phyloP scores from a whole-genome alignment of 1,140 invertebrate genomes.

The Eumeta japonica region DNA sequence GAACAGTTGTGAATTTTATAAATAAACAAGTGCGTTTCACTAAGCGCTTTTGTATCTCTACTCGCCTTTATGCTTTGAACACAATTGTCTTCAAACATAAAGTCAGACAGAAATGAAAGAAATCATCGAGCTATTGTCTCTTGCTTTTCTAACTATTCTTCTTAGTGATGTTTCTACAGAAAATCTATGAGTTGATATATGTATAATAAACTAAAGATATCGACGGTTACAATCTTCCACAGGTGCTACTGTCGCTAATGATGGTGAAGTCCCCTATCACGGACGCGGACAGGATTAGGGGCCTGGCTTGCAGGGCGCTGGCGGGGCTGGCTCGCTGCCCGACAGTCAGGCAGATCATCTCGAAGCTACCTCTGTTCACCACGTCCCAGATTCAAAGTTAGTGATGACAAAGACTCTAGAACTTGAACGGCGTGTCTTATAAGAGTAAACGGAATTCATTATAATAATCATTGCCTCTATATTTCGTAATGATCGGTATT shows the following conservation, averaged over 20 bases:
- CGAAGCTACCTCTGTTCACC: constrained; percentile 92
- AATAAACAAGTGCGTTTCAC: too few species aligned
- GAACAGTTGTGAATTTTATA: too few species aligned
- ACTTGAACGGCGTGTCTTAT: not conserved
- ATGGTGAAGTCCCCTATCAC: constrained; percentile 92
- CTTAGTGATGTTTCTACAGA: too few species aligned
- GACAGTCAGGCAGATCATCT: constrained; percentile 91
- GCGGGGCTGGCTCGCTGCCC: constrained; percentile 89
- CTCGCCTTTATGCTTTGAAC: too few species aligned
- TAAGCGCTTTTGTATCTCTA: too few species aligned
- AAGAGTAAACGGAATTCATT: not conserved
- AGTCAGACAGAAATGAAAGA: too few species aligned
- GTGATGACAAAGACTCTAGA: constrained; percentile 13
- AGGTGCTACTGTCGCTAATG: constrained; percentile 77
- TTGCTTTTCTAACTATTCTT: too few species aligned
- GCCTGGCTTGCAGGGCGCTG: constrained; percentile 87
- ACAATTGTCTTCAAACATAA: too few species aligned
- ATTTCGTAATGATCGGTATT: too few species aligned
- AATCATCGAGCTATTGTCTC: too few species aligned
- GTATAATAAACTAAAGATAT: too few species aligned
- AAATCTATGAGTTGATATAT: too few species aligned
- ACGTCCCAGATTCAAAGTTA: constrained; percentile 87
- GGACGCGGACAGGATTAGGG: constrained; percentile 91
- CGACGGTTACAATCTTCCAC: not conserved
- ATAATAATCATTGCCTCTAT: constrained; percentile 1